phyloP scores from a whole-genome alignment of 2,888 invertebrate species.

The Anthrax anthrax region DNA sequence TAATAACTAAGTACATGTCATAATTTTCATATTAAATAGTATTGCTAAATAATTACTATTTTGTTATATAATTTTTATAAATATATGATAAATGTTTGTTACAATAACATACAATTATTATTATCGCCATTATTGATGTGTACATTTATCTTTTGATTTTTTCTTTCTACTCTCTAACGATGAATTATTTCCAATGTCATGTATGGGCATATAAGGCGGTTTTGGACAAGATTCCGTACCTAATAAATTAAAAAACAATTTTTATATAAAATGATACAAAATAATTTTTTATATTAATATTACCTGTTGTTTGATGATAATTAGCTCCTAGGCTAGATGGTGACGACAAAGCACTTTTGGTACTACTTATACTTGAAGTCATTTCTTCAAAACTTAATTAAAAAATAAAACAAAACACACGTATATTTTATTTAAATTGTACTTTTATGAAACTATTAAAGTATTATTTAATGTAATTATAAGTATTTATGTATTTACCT shows the following conservation, averaged over 20 bases:
- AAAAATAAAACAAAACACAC: not conserved
- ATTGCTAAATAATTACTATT: too few relatives aligned
- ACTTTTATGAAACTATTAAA: too few relatives aligned
- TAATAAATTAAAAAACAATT: too few relatives aligned
- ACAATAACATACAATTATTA: too few relatives aligned
- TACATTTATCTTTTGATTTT: conserved; percentile 45
- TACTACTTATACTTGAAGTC: not conserved
- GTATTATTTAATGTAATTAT: too few relatives aligned
- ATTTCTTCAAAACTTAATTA: not conserved
- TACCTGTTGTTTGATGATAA: not conserved
- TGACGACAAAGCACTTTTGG: not conserved
- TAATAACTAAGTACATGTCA: too few relatives aligned
- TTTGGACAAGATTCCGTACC: not conserved
- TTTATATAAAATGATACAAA: too few relatives aligned
- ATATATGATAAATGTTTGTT: too few relatives aligned
- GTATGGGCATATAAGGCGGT: conserved; percentile 65
- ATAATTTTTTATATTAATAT: too few relatives aligned
- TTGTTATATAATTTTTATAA: too few relatives aligned
- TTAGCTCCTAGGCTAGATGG: not conserved
- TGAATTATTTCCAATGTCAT: conserved; percentile 54
- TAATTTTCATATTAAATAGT: too few relatives aligned
- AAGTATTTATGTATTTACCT: not conserved
- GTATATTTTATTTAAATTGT: too few relatives aligned
- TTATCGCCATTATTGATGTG: conserved; percentile 37
- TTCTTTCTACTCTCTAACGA: conserved; percentile 45